These are phyloP conservation scores for Acrocyrtus sp. DNA, from an alignment of 2,888 invertebrate genomes.

Conservation along the genomic window DNA sequence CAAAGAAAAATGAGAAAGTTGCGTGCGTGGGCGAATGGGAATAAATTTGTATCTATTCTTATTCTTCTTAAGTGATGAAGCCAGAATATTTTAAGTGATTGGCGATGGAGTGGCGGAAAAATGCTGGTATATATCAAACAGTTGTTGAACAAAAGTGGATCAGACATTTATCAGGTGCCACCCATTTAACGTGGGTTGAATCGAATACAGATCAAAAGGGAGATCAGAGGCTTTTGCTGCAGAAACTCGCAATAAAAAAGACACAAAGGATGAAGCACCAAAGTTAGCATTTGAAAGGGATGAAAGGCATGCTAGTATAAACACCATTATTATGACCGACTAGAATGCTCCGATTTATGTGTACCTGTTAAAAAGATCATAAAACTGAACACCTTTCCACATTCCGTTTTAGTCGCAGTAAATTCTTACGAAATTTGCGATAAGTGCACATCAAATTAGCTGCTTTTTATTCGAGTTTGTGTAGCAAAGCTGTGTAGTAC, in stretches of 20 bases:
- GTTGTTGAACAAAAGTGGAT: not conserved
- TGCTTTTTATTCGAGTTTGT: not conserved
- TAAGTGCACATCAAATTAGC: too few relatives aligned
- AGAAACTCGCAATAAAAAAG: too few relatives aligned
- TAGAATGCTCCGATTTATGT: too few relatives aligned
- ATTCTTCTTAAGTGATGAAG: not conserved
- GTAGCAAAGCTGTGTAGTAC: not conserved
- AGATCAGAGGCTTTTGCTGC: too few relatives aligned
- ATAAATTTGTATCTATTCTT: not conserved
- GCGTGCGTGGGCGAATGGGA: conserved; percentile 1
- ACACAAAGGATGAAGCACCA: too few relatives aligned
- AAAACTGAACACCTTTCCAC: not conserved
- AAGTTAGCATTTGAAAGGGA: too few relatives aligned
- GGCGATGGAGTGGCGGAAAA: not conserved
- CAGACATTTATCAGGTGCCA: not conserved
- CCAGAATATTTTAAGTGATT: not conserved
- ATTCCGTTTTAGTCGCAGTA: not conserved
- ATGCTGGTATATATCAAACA: not conserved
- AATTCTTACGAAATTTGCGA: not conserved
- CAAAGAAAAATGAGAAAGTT: not conserved
- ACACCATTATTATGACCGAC: too few relatives aligned
- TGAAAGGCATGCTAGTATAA: too few relatives aligned
- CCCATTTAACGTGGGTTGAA: not conserved
- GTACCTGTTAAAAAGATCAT: not conserved
- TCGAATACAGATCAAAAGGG: too few relatives aligned